These are phyloP conservation scores for Boloria euphrosyne DNA, from an alignment of 2,888 invertebrate genomes.

Conservation along the genomic window DNA sequence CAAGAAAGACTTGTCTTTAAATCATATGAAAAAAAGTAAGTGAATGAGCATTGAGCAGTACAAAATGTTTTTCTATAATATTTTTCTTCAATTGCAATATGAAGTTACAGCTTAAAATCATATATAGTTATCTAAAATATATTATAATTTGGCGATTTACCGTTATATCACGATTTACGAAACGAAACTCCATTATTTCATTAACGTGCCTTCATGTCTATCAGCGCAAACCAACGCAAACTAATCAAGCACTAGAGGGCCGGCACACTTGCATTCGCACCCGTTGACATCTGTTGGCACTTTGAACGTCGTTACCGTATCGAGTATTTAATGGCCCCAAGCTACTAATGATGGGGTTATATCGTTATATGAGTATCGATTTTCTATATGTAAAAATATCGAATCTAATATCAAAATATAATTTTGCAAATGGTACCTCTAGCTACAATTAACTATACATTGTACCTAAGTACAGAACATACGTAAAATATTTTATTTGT, in stretches of 20 bases:
- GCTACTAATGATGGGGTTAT: constrained; percentile 17
- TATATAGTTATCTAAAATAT: not conserved
- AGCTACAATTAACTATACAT: too few relatives aligned
- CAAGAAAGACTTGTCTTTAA: too few relatives aligned
- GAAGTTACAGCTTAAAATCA: not conserved
- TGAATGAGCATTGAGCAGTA: too few relatives aligned
- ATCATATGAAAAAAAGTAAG: too few relatives aligned
- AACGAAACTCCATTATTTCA: constrained; percentile 32
- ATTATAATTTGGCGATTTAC: constrained; percentile 7
- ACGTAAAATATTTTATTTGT: too few relatives aligned
- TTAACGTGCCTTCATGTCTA: constrained; percentile 41
- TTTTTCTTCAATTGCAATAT: not conserved
- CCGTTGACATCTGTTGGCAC: constrained; percentile 53
- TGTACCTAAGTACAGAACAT: too few relatives aligned
- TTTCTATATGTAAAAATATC: constrained; percentile 2
- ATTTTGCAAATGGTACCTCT: too few relatives aligned
- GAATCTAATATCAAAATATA: too few relatives aligned
- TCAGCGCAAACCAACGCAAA: constrained; percentile 53
- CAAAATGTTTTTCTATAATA: too few relatives aligned
- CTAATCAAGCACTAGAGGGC: constrained; percentile 49
- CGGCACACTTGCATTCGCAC: constrained; percentile 22
- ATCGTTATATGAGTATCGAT: constrained; percentile 16
- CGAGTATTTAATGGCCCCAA: constrained; percentile 26
- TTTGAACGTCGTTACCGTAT: constrained; percentile 37
- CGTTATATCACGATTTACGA: not conserved